phyloP scores from a whole-genome alignment of 2,888 invertebrate genomes.

The Leptothorax acervorum region DNA sequence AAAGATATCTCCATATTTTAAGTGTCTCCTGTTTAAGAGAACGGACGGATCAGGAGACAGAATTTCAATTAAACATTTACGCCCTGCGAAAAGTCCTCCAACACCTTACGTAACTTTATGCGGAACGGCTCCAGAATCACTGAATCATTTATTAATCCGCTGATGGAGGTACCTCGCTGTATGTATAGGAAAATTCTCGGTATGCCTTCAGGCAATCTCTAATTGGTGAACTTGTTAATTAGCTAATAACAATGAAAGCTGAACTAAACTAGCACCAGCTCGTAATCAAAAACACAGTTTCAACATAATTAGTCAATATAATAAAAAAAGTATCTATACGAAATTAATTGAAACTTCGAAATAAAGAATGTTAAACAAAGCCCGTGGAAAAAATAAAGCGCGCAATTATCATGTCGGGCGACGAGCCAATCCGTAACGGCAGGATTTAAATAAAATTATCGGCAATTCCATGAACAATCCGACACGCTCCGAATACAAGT shows the following conservation, averaged over 20 bases:
- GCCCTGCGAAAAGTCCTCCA: conserved; percentile 50
- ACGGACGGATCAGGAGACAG: conserved; percentile 53
- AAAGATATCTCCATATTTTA: conserved; percentile 58
- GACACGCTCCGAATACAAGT: conserved; percentile 36
- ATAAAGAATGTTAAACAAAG: conserved; percentile 27
- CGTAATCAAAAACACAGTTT: background rate
- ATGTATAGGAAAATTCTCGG: conserved; percentile 21
- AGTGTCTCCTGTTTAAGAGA: conserved; percentile 57
- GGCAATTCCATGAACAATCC: conserved; percentile 41
- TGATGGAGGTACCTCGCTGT: conserved; percentile 61
- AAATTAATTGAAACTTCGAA: conserved; percentile 54
- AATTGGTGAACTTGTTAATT: conserved; percentile 73
- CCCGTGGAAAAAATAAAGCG: conserved; percentile 56
- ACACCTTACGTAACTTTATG: conserved; percentile 62
- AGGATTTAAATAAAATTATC: conserved; percentile 49
- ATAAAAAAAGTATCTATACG: background rate
- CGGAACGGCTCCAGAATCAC: conserved; percentile 27
- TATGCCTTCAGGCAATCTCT: conserved; percentile 30
- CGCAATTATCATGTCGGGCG: conserved; percentile 64
- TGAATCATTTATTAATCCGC: conserved; percentile 72
- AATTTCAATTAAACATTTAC: conserved; percentile 73
- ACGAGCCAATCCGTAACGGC: conserved; percentile 47
- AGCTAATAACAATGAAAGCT: conserved; percentile 70
- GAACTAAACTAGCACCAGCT: background rate
- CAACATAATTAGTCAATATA: background rate